These are phyloP conservation scores for Hirundo rustica DNA, from an alignment of 2,797 vertebrate species.

Conservation along the genomic window DNA sequence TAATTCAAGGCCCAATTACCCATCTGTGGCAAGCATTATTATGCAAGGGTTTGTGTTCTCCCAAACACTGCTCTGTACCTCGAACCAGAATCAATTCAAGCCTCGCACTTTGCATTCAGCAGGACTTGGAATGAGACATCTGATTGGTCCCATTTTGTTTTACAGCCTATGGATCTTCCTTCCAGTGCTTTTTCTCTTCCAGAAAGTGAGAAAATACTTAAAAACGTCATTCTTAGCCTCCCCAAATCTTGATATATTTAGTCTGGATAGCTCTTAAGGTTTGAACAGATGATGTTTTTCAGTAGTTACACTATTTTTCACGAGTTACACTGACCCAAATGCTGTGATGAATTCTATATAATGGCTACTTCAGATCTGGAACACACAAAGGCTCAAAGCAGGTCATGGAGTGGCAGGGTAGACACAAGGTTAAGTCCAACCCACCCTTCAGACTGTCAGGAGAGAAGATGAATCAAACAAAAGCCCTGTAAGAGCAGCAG, in stretches of 20 bases:
- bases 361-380: not conserved
- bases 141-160: not conserved
- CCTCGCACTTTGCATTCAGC: not conserved
- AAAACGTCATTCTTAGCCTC: not conserved
- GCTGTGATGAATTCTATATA: not conserved
- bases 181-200: not conserved
- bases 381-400: not conserved
- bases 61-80: not conserved
- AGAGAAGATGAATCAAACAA: not conserved
- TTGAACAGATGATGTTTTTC: not conserved
- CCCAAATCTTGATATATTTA: not conserved
- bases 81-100: not conserved
- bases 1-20: conserved; percentile 4
- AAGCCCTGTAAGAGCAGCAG: not conserved
- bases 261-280: not conserved
- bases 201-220: not conserved
- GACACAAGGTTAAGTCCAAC: not conserved
- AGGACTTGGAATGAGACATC: not conserved
- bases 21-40: not conserved
- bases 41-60: not conserved
- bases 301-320: not conserved
- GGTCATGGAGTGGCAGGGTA: not conserved
- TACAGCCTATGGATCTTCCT: not conserved
- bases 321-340: not conserved
- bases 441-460: not conserved